A percentile compares a stretch with the other conserved stretches of the same genome.
Evolutionary conservation across 1,140 invertebrate genomes (phyloP).

Genomic region (Ceratosolen solmsi): DNA sequence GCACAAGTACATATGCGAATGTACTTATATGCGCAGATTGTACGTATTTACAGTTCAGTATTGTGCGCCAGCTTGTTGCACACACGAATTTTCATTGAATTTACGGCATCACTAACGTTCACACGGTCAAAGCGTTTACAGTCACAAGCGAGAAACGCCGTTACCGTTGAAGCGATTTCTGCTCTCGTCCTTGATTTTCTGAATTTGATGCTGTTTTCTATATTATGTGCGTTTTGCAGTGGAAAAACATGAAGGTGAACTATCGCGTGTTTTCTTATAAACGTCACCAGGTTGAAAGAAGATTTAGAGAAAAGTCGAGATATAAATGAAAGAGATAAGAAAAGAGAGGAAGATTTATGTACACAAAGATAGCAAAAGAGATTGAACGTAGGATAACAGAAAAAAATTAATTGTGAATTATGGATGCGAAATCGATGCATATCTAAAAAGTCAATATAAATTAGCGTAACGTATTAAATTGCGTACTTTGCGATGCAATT

Average conservation of each 20-base stretch:
- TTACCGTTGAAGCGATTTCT: background rate
- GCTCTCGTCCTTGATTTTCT: background rate
- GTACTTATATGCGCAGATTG: too few relatives aligned
- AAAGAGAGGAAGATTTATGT: background rate
- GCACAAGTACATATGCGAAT: too few relatives aligned
- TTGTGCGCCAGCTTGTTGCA: constrained; percentile 35
- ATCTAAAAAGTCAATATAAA: background rate
- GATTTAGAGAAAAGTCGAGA: background rate
- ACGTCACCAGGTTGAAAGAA: background rate
- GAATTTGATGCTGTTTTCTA: background rate
- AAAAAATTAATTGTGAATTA: background rate
- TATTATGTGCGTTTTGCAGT: background rate
- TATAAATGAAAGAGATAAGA: background rate
- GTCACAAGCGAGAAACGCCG: background rate
- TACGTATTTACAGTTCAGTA: background rate
- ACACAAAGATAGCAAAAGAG: background rate
- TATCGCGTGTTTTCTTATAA: background rate
- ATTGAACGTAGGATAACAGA: too few relatives aligned
- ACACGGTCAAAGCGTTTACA: background rate
- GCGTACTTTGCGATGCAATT: too few relatives aligned
- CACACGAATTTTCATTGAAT: constrained; percentile 37
- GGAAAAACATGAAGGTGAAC: background rate
- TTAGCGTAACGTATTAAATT: background rate
- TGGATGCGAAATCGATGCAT: background rate
- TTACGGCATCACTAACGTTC: constrained; percentile 10